These are phyloP conservation scores for Rhamphomyia laevipes DNA, from an alignment of 2,888 invertebrate genomes.

Conservation along the genomic window DNA sequence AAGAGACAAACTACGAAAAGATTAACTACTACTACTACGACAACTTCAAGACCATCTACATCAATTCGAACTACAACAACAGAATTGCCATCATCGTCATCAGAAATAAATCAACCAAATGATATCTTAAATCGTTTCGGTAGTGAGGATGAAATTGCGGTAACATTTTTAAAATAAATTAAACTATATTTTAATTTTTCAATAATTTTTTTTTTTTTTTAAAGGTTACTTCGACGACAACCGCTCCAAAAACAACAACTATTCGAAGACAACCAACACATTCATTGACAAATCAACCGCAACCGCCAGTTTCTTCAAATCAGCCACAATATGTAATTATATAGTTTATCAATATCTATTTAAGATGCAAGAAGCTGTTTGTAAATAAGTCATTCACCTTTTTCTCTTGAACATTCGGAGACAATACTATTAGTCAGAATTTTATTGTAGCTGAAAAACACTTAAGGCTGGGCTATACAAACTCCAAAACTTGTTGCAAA, in stretches of 20 bases:
- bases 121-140: constrained; percentile 12
- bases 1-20: no score
- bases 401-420: no score
- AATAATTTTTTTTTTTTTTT: not conserved
- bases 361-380: constrained; percentile 2
- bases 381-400: no score
- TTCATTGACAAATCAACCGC: not conserved
- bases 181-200: not conserved
- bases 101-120: not conserved
- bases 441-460: no score
- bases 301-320: constrained; percentile 5
- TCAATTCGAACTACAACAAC: not conserved
- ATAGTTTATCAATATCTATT: not conserved
- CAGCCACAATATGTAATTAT: not conserved
- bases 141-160: constrained; percentile 9
- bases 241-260: constrained; percentile 2
- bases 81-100: no score
- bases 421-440: no score
- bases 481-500: no score
- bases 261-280: not conserved
- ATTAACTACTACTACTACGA: not conserved
- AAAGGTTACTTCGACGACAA: not conserved
- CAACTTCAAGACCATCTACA: not conserved
- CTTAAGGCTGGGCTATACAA: no score
- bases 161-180: constrained; percentile 2